These are phyloP conservation scores for Drosophila putrida DNA, from an alignment of 2,888 invertebrate species.

Conservation along the genomic window DNA sequence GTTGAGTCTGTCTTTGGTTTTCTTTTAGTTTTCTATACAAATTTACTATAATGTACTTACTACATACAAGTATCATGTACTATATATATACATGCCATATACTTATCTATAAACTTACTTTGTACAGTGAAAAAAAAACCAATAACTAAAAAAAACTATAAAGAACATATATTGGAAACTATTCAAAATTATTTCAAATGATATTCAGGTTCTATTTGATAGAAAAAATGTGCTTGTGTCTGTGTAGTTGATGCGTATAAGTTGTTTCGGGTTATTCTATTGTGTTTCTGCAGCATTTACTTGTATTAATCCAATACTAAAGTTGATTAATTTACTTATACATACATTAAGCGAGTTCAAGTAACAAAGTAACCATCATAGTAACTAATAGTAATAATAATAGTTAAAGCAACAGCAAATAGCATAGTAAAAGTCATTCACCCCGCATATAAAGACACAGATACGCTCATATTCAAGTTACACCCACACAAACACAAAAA, in stretches of 20 bases:
- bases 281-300: conserved; percentile 39
- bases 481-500: conserved; percentile 50
- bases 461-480: conserved; percentile 46
- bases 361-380: conserved; percentile 29
- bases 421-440: conserved; percentile 61
- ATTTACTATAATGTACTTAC: conserved; percentile 52
- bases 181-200: conserved; percentile 12
- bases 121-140: conserved; percentile 65
- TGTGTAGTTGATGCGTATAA: conserved; percentile 71
- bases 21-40: conserved; percentile 49
- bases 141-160: conserved; percentile 8
- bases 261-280: conserved; percentile 46
- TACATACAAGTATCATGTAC: conserved; percentile 53
- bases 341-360: conserved; percentile 27
- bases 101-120: conserved; percentile 53
- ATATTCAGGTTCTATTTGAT: conserved; percentile 56
- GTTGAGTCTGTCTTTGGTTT: conserved; percentile 38
- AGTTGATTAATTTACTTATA: conserved; percentile 36
- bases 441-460: conserved; percentile 53
- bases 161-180: conserved; percentile 20
- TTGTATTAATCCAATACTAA: conserved; percentile 28
- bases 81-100: conserved; percentile 72
- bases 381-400: conserved; percentile 25
- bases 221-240: conserved; percentile 73
- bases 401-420: conserved; percentile 32